phyloP scores from a whole-genome alignment of 1,140 invertebrate genomes.

The Chrysoperla carnea region DNA sequence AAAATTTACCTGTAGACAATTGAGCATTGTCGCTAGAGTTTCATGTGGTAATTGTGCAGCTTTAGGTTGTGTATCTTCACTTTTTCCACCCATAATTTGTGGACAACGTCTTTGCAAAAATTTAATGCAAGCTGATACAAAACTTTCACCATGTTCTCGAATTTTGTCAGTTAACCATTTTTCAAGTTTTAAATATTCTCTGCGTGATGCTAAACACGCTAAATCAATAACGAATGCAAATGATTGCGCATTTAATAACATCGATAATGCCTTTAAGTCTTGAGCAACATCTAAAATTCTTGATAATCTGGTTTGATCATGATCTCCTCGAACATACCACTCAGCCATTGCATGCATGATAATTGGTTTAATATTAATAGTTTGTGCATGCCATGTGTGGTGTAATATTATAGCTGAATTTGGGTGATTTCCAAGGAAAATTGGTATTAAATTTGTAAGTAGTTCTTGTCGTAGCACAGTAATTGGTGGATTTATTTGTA shows the following conservation, averaged over 20 bases:
- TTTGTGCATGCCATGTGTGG: conserved; percentile 78
- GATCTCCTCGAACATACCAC: conserved; percentile 83
- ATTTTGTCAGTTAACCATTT: conserved; percentile 96
- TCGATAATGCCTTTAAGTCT: conserved; percentile 86
- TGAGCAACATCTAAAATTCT: conserved; percentile 94
- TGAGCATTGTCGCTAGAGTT: conserved; percentile 72
- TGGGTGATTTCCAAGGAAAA: conserved; percentile 86
- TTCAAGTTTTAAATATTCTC: conserved; percentile 95
- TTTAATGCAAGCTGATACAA: conserved; percentile 69
- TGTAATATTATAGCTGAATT: conserved; percentile 86
- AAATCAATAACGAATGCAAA: conserved; percentile 96
- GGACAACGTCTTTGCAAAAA: conserved; percentile 75
- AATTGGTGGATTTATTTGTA: conserved; percentile 66
- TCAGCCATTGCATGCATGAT: conserved; percentile 96
- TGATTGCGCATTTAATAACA: conserved; percentile 81
- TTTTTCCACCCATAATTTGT: conserved; percentile 59
- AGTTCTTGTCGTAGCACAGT: conserved; percentile 68
- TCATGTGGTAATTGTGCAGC: conserved; percentile 75
- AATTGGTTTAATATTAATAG: conserved; percentile 56
- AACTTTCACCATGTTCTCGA: conserved; percentile 79
- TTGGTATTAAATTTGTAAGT: conserved; percentile 67
- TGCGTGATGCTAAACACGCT: conserved; percentile 85
- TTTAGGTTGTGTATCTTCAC: conserved; percentile 68
- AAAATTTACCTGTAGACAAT: conserved; percentile 48
- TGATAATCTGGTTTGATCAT: conserved; percentile 83